Evolutionary conservation across 1,140 invertebrate species (phyloP), one percentile per base, ranked within the genome.

Genomic region (Ips typographus): DNA sequence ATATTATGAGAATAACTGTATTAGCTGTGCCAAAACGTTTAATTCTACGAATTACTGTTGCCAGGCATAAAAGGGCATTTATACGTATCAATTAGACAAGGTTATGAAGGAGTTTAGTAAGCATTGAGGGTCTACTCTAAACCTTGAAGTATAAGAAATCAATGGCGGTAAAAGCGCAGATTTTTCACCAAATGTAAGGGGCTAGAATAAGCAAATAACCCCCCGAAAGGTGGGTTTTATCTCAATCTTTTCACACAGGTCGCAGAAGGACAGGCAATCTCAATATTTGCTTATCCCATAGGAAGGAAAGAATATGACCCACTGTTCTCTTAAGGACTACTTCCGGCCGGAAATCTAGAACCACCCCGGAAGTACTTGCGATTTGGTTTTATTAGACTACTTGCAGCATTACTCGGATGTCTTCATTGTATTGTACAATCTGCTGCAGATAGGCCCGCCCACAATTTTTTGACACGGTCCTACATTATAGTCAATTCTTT

Each of bases 251-350:
- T 68, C 66, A 68, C 59, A 62, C 68, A 70, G 68, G 68, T 70
- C 56, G 60, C 68, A 70, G 61, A 70, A 70, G 64, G 68, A 22
- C 22, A 70, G 60, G 53, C 68, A 70, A 69, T 58, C 55, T 42
- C 40, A 70, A 70, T 70, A 70, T 70, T 70, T 70, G 61, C 60
- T 70, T 70, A 70, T 70, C 68, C 60, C 68, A 70, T 63, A 56
- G 53, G 47, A 64, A 58, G 61, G 68, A 58, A 42, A 70, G 55
- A 64, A 70, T 70, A 70, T 70, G 68, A 70, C 68, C 68, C 61
- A 70, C 61, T 70, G 64, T 70, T 70, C 55, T n/a, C 39, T 40
- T 57, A 58, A 51, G 61, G 43, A 55, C 68, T 64, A 41, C 68
- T 70, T 70, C 68, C 68, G 52, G 68, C 51, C 68, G 68, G 68